These are phyloP conservation scores for Atta colombica DNA, from an alignment of 1,140 invertebrate genomes.

Conservation along the genomic window DNA sequence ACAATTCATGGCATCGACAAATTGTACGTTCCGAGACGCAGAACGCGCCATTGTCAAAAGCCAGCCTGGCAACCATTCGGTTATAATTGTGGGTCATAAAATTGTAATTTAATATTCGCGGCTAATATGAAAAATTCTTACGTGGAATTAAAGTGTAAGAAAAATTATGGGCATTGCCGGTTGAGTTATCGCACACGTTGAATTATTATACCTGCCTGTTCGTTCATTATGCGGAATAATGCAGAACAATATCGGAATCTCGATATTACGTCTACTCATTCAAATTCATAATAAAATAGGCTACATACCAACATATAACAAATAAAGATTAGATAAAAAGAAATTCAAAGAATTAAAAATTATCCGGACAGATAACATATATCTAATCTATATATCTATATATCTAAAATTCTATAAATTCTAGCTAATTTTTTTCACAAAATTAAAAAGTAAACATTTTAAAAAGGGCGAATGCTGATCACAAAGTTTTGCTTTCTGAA, in stretches of 20 bases:
- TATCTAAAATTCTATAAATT: background rate
- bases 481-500: slow-evolving; percentile 32
- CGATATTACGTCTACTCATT: background rate
- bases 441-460: slow-evolving; percentile 10
- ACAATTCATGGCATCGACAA: slow-evolving; percentile 7
- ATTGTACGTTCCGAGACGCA: slow-evolving; percentile 23
- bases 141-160: background rate
- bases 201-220: slow-evolving; percentile 25
- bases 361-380: background rate
- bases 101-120: background rate
- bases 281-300: background rate
- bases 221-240: background rate
- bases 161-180: slow-evolving; percentile 27
- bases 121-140: slow-evolving; percentile 46
- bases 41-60: background rate
- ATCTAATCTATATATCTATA: background rate
- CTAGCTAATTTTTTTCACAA: background rate
- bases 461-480: background rate
- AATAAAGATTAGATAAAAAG: background rate
- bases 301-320: background rate
- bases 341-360: background rate
- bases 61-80: background rate
- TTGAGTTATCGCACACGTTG: background rate
- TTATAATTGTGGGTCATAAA: slow-evolving; percentile 34
- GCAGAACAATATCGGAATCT: slow-evolving; percentile 18